phyloP scores from a whole-genome alignment of 2,888 invertebrate genomes.

The Gastracanthus pulcherrimus region DNA sequence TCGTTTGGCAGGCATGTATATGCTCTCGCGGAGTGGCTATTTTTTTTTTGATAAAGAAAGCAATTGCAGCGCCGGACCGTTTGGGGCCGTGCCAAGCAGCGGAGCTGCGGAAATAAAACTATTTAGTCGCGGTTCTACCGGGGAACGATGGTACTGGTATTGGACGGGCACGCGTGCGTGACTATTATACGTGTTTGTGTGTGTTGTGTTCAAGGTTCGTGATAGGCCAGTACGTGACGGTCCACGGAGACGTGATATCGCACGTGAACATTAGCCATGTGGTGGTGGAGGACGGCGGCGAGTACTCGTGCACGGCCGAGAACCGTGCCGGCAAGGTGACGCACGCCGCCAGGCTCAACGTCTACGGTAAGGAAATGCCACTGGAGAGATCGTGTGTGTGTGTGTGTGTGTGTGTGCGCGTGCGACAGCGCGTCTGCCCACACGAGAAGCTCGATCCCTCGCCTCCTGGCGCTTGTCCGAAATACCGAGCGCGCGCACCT shows the following conservation, averaged over 20 bases:
- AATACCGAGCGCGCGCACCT: not conserved
- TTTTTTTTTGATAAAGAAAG: conserved; percentile 40
- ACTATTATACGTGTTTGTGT: not conserved
- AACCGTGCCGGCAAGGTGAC: conserved; percentile 86
- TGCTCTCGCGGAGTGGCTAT: not conserved
- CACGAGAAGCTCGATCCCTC: too few relatives aligned
- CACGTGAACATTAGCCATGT: conserved; percentile 90
- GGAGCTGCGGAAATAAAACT: conserved; percentile 8
- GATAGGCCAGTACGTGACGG: conserved; percentile 87
- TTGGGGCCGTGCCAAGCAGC: conserved; percentile 15
- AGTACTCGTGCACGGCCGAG: conserved; percentile 87
- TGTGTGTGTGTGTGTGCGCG: not conserved
- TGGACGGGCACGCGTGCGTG: not conserved
- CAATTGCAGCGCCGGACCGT: not conserved
- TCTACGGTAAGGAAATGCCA: conserved; percentile 85
- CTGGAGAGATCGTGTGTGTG: not conserved
- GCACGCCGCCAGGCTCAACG: conserved; percentile 88
- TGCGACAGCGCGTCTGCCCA: not conserved
- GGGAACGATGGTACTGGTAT: too few relatives aligned
- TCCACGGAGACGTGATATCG: conserved; percentile 89
- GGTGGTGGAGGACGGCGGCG: conserved; percentile 89
- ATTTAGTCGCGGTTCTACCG: not conserved
- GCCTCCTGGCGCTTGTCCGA: not conserved
- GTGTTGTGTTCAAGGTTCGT: conserved; percentile 82
- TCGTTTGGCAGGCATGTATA: too few relatives aligned